These are phyloP conservation scores for Papilio helenus DNA, from an alignment of 1,140 invertebrate species.

Conservation along the genomic window DNA sequence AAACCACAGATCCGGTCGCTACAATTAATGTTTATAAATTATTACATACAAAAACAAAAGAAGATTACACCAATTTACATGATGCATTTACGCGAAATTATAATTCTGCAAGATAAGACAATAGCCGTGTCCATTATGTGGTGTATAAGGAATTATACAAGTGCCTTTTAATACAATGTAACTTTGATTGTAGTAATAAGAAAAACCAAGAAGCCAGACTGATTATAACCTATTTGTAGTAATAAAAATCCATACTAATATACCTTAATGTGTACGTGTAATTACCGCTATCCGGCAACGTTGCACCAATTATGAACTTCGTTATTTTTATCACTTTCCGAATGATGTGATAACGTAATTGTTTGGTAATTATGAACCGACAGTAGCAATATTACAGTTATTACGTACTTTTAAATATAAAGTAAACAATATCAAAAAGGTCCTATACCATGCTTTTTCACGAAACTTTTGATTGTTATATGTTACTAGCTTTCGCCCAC, in stretches of 20 bases:
- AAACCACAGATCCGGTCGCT: neutral
- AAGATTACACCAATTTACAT: neutral
- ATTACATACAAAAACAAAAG: neutral
- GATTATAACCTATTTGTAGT: neutral
- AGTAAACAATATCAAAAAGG: too few relatives aligned
- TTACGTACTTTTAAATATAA: neutral
- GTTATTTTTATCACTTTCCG: neutral
- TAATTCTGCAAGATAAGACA: neutral
- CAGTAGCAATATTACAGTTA: neutral
- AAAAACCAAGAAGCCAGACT: neutral
- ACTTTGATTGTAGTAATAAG: neutral
- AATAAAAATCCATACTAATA: neutral
- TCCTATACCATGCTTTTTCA: too few relatives aligned
- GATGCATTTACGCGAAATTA: neutral
- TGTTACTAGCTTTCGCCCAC: too few relatives aligned
- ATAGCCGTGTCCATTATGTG: neutral
- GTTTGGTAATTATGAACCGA: neutral
- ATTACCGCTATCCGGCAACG: neutral
- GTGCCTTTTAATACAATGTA: neutral
- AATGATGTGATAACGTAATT: slow-evolving; percentile 5
- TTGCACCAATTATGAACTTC: neutral
- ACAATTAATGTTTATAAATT: neutral
- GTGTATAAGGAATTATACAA: neutral
- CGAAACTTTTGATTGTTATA: too few relatives aligned
- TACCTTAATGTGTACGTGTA: neutral